Evolutionary conservation across 2,797 vertebrate species (phyloP).

Genomic region (Sebastes dallii): DNA sequence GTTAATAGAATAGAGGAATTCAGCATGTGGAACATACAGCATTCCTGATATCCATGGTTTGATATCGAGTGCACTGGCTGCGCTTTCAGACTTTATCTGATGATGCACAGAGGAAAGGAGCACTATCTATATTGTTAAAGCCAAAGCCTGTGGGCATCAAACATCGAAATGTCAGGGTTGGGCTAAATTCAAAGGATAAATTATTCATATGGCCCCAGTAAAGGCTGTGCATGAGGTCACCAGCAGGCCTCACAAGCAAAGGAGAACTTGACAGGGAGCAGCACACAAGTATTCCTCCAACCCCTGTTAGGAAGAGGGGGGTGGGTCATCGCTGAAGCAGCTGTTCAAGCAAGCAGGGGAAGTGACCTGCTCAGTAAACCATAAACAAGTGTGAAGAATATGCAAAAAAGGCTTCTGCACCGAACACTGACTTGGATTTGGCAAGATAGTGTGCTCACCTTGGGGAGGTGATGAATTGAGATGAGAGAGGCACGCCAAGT

Average conservation of each 20-base stretch:
- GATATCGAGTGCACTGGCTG: slow-evolving; percentile 59
- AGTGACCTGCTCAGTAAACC: slow-evolving; percentile 87
- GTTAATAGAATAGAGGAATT: slow-evolving; percentile 59
- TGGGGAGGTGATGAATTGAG: slow-evolving; percentile 68
- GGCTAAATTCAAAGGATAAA: slow-evolving; percentile 81
- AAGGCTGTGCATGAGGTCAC: slow-evolving; percentile 81
- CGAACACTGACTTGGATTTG: slow-evolving; percentile 52
- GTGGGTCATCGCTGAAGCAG: slow-evolving; percentile 78
- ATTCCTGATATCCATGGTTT: slow-evolving; percentile 53
- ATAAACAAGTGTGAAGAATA: slow-evolving; percentile 83
- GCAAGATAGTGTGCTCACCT: slow-evolving; percentile 58
- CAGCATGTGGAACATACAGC: slow-evolving; percentile 47
- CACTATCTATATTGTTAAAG: slow-evolving; percentile 77
- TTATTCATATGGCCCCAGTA: slow-evolving; percentile 84
- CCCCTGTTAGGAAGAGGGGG: slow-evolving; percentile 61
- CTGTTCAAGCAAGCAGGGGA: slow-evolving; percentile 83
- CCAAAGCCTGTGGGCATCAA: slow-evolving; percentile 76
- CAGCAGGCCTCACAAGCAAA: slow-evolving; percentile 77
- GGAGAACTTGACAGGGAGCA: slow-evolving; percentile 82
- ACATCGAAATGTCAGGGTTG: slow-evolving; percentile 81
- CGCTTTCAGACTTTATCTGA: slow-evolving; percentile 75
- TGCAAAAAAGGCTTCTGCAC: slow-evolving; percentile 73
- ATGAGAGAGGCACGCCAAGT: slow-evolving; percentile 57
- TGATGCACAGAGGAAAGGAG: slow-evolving; percentile 69
- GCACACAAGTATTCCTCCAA: slow-evolving; percentile 76